Percentiles rank a stretch among this genome's conserved stretches.
phyloP scores from a whole-genome alignment of 1,140 invertebrate genomes.

The Cydia splendana region DNA sequence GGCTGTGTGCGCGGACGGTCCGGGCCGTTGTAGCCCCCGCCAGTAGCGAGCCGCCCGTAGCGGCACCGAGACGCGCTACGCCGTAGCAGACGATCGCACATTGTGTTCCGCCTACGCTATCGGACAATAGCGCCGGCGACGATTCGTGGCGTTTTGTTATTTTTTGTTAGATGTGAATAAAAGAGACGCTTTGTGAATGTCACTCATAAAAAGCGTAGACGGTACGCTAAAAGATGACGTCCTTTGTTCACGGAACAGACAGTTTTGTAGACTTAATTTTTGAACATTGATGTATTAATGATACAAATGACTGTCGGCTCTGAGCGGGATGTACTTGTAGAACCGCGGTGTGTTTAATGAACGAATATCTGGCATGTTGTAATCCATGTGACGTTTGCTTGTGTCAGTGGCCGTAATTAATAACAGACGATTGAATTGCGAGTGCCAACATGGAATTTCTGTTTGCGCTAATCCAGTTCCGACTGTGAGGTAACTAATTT shows the following conservation, averaged over 20 bases:
- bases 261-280: conserved; percentile 58
- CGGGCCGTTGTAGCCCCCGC: conserved; percentile 70
- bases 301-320: conserved; percentile 47
- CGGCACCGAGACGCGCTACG: conserved; percentile 67
- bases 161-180: conserved; percentile 64
- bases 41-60: conserved; percentile 69
- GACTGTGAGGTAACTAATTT: conserved; percentile 45
- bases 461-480: conserved; percentile 34
- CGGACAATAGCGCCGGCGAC: conserved; percentile 69
- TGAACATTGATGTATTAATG: conserved; percentile 54
- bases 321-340: conserved; percentile 40
- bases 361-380: conserved; percentile 39
- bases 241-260: conserved; percentile 54
- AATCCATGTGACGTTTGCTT: conserved; percentile 47
- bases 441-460: conserved; percentile 50
- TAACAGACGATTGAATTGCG: conserved; percentile 47
- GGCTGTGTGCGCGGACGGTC: conserved; percentile 62
- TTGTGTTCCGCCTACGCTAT: conserved; percentile 47
- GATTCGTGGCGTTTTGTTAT: conserved; percentile 68
- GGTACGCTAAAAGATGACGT: conserved; percentile 53
- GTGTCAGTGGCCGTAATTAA: conserved; percentile 52
- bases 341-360: conserved; percentile 42
- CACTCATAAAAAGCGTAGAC: conserved; percentile 57
- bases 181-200: conserved; percentile 53
- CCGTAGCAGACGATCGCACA: conserved; percentile 49